Percentiles rank a stretch among this genome's conserved stretches.
phyloP scores from a whole-genome alignment of 35 echinoderm and acorn worm genomes.

The Apostichopus japonicus region DNA sequence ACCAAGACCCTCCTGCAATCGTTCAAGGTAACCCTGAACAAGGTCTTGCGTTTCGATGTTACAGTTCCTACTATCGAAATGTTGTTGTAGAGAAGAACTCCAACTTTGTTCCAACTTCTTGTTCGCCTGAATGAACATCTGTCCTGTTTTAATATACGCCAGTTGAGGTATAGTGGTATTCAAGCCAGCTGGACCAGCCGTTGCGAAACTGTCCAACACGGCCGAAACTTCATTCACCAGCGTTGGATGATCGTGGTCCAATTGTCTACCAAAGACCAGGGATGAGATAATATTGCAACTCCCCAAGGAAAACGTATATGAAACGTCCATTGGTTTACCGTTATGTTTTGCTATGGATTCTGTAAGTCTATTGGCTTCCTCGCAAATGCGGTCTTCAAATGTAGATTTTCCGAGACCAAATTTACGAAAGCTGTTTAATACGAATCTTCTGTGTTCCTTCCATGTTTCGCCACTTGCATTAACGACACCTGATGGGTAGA shows the following conservation, averaged over 20 bases:
- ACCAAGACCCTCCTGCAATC: background rate
- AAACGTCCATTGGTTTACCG: slow-evolving; percentile 36
- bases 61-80: background rate
- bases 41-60: background rate
- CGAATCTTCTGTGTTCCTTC: slow-evolving; percentile 20
- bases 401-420: slow-evolving; percentile 29
- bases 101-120: background rate
- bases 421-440: slow-evolving; percentile 18
- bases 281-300: slow-evolving; percentile 56
- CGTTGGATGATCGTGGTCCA: slow-evolving; percentile 36
- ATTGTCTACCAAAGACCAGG: slow-evolving; percentile 23
- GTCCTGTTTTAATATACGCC: background rate
- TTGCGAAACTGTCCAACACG: background rate
- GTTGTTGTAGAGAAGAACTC: background rate
- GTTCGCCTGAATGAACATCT: background rate
- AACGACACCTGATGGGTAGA: slow-evolving; percentile 14
- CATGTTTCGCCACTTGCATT: background rate
- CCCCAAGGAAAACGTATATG: slow-evolving; percentile 24
- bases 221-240: background rate
- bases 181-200: background rate
- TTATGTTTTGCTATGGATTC: background rate
- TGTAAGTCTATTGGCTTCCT: background rate
- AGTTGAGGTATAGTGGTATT: background rate
- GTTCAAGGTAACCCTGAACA: background rate
- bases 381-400: background rate